A percentile compares a stretch with the other conserved stretches of the same genome.
Evolutionary conservation across 2,888 invertebrate species (phyloP).

Genomic region (Crematogaster levior): DNA sequence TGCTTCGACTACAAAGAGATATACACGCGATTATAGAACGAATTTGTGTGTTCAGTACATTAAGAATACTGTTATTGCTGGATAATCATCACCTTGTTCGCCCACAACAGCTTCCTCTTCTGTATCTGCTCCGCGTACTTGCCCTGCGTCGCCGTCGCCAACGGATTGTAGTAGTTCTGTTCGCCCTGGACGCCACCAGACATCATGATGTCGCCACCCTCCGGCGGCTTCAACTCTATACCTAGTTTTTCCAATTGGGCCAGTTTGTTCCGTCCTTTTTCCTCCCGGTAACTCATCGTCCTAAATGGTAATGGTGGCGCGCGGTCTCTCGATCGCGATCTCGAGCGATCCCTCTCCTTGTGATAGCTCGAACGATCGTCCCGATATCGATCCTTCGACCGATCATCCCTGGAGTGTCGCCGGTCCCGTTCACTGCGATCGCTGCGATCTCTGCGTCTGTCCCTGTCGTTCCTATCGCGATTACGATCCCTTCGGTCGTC

Average conservation of each 20-base stretch:
- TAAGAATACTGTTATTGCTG: background rate
- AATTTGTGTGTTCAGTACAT: background rate
- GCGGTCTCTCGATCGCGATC: slow-evolving; percentile 82
- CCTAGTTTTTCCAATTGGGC: slow-evolving; percentile 86
- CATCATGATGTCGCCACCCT: slow-evolving; percentile 70
- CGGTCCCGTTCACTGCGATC: slow-evolving; percentile 78
- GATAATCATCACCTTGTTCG: slow-evolving; percentile 88
- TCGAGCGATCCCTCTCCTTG: slow-evolving; percentile 84
- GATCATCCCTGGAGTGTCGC: slow-evolving; percentile 80
- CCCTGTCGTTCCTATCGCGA: slow-evolving; percentile 73
- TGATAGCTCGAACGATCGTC: slow-evolving; percentile 79
- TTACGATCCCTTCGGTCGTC: slow-evolving; percentile 79
- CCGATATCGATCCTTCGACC: slow-evolving; percentile 81
- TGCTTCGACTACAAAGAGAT: slow-evolving; percentile 76
- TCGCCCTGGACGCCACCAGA: slow-evolving; percentile 74
- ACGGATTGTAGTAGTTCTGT: slow-evolving; percentile 92
- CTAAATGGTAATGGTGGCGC: slow-evolving; percentile 75
- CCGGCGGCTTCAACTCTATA: slow-evolving; percentile 83
- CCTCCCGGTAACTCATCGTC: slow-evolving; percentile 82
- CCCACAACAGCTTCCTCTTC: slow-evolving; percentile 97
- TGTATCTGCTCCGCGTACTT: slow-evolving; percentile 94
- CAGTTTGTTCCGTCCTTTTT: slow-evolving; percentile 85
- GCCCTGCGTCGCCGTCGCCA: slow-evolving; percentile 90
- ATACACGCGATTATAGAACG: background rate
- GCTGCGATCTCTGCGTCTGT: slow-evolving; percentile 71